phyloP scores from a whole-genome alignment of 2,888 invertebrate genomes.

The Petrophora chlorosata region DNA sequence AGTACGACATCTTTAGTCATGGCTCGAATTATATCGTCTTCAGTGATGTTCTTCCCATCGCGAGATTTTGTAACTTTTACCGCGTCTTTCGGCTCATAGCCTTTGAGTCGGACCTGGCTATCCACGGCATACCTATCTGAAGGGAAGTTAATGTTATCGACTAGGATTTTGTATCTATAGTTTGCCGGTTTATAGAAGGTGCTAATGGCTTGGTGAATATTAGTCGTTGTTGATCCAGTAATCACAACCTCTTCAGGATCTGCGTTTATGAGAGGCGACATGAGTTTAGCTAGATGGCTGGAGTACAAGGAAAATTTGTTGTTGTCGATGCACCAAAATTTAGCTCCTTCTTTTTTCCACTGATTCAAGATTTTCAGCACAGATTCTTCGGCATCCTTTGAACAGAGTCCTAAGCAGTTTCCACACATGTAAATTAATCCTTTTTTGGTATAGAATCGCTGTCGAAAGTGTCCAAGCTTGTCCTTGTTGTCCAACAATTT shows the following conservation, averaged over 20 bases:
- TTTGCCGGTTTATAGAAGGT: slow-evolving; percentile 68
- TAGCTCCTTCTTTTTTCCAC: slow-evolving; percentile 67
- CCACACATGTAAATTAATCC: slow-evolving; percentile 68
- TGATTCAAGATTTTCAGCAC: slow-evolving; percentile 47
- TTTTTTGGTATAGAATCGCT: slow-evolving; percentile 61
- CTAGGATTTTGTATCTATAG: slow-evolving; percentile 63
- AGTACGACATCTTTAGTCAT: slow-evolving; percentile 70
- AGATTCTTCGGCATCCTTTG: slow-evolving; percentile 61
- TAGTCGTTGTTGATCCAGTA: slow-evolving; percentile 58
- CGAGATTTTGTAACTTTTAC: slow-evolving; percentile 63
- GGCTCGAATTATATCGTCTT: slow-evolving; percentile 62
- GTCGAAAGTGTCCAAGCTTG: slow-evolving; percentile 55
- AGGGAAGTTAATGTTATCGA: slow-evolving; percentile 70
- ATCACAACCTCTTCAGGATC: slow-evolving; percentile 62
- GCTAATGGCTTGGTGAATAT: slow-evolving; percentile 66
- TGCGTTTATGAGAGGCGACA: slow-evolving; percentile 65
- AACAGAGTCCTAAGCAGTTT: slow-evolving; percentile 68
- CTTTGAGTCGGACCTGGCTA: slow-evolving; percentile 65
- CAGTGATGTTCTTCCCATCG: slow-evolving; percentile 54
- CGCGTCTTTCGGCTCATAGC: slow-evolving; percentile 60
- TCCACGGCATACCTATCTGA: slow-evolving; percentile 73
- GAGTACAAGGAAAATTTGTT: slow-evolving; percentile 66
- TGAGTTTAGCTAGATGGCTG: slow-evolving; percentile 51
- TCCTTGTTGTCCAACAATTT: slow-evolving; percentile 65
- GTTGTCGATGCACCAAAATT: slow-evolving; percentile 61